These are phyloP conservation scores for Isoperla grammatica DNA, from an alignment of 2,888 invertebrate species.

Conservation along the genomic window DNA sequence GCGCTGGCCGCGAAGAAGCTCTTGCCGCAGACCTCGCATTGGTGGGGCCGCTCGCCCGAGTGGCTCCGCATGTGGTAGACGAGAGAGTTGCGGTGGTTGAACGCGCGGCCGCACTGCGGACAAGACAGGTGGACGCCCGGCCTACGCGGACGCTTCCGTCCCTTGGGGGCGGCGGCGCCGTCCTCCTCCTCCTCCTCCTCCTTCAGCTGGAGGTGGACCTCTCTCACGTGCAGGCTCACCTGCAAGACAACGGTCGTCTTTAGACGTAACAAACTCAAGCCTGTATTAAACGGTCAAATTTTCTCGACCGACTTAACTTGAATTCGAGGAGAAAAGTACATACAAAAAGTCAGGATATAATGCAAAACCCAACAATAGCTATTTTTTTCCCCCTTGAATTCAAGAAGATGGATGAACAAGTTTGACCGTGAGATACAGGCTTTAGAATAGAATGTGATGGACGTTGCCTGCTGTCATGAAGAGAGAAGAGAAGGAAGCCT, in stretches of 20 bases:
- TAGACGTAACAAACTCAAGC: no score
- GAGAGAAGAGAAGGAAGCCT: no score
- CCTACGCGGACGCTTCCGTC: conserved; percentile 18
- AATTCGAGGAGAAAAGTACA: no score
- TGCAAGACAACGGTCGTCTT: no score
- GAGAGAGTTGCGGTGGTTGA: conserved; percentile 76
- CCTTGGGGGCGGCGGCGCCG: conserved; percentile 7
- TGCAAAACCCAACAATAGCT: no score
- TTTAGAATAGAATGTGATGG: no score
- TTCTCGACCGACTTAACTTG: no score
- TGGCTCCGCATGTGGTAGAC: conserved; percentile 79
- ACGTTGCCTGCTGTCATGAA: no score
- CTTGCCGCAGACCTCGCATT: conserved; percentile 74
- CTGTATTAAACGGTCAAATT: no score
- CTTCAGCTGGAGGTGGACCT: conserved; percentile 19
- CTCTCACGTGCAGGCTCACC: conserved; percentile 18
- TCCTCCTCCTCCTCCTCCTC: conserved; percentile 12
- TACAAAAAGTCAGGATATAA: no score
- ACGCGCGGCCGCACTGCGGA: conserved; percentile 64
- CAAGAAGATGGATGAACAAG: not conserved
- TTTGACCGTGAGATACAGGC: no score
- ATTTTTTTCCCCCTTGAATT: no score
- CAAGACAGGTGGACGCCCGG: conserved; percentile 47
- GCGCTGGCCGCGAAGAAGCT: conserved; percentile 78
- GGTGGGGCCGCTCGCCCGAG: conserved; percentile 67